Conservation (phyloP, 2,797 vertebrate species). For the Philypnodon macrostomus region DNA sequence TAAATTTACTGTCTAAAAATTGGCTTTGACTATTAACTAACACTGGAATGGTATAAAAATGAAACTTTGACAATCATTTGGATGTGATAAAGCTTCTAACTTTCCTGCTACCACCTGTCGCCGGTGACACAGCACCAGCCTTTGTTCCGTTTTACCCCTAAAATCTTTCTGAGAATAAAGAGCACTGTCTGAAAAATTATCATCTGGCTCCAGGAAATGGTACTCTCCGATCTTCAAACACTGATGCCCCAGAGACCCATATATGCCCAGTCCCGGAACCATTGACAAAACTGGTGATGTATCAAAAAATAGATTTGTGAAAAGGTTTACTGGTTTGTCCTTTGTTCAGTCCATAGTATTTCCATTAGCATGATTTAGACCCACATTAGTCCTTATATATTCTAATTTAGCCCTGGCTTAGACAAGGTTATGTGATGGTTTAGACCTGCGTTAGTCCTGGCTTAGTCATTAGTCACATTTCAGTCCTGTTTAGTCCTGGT, state of each 20-base stretch:
- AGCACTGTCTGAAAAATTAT: slow-evolving; percentile 37
- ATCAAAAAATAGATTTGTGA: slow-evolving; percentile 60
- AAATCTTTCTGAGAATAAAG: slow-evolving; percentile 35
- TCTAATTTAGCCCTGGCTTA: no score
- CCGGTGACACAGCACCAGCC: slow-evolving; percentile 35
- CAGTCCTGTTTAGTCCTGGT: no score
- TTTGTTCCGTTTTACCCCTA: slow-evolving; percentile 45
- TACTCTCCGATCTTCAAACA: slow-evolving; percentile 43
- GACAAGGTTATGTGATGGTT: no score
- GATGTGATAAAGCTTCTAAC: slow-evolving; percentile 30
- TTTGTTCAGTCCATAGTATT: no score
- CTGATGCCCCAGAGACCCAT: slow-evolving; percentile 41
- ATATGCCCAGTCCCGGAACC: slow-evolving; percentile 51
- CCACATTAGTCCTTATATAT: no score
- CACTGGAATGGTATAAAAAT: no score
- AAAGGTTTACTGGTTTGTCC: slow-evolving; percentile 60
- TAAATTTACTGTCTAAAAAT: no score
- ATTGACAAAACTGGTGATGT: slow-evolving; percentile 50
- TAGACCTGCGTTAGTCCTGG: no score
- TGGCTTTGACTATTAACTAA: no score
- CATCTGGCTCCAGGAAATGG: slow-evolving; percentile 45
- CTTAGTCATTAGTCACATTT: no score
- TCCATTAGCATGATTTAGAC: no score
- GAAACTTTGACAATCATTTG: slow-evolving; percentile 28
- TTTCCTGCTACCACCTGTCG: slow-evolving; percentile 39